Evolutionary conservation across 2,797 vertebrate species (phyloP), one percentile per base, ranked within the genome.

Genomic region (Malurus leucopterus): DNA sequence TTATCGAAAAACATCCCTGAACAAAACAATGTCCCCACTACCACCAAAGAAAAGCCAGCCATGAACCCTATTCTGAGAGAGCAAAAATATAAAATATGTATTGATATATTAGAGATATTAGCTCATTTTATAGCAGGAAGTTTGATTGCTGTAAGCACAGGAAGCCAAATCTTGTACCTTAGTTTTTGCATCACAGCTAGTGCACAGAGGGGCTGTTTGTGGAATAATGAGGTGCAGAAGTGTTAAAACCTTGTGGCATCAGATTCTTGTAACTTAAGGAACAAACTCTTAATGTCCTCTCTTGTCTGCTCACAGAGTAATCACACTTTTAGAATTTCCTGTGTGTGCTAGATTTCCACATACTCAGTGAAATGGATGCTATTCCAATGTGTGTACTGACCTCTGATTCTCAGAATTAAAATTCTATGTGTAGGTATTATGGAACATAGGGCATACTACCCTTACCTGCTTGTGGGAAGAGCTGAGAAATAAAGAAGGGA

Each of bases 271-370:
- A 71, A 68, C 6, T 71, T 64, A 24, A 1, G 20, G n/a, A 76
- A 54, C 20, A 73, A 38, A 12, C 29, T 67, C 72, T 40, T 80
- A 14, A 65, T 24, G 1, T 36, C 38, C 15, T 70, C 10, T 73
- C 50, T 72, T 41, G 11, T 53, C 44, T 73, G 19, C 62, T 74
- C 9, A 47, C 4, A 2, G 24, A 57, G 59, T 34, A 76, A 59
- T 46, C 27, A 43, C 12, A 3, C 27, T 41, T 72, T 10, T 16
- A 67, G 23, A 57, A 36, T 63, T 32, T 68, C 17, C 4, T 9
- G 0, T 0, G 0, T 68, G 22, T 84, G 54, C 13, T 40, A 23
- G 6, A 36, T 64, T 53, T 76, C 32, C 15, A 23, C 11, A 8
- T 62, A 13, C 12, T 59, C 21, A 41, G 20, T 51, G 46, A 67